A percentile compares a stretch with the other conserved stretches of the same genome.
phyloP scores from a whole-genome alignment of 2,113 vertebrate genomes.

The Xerus inauris region DNA sequence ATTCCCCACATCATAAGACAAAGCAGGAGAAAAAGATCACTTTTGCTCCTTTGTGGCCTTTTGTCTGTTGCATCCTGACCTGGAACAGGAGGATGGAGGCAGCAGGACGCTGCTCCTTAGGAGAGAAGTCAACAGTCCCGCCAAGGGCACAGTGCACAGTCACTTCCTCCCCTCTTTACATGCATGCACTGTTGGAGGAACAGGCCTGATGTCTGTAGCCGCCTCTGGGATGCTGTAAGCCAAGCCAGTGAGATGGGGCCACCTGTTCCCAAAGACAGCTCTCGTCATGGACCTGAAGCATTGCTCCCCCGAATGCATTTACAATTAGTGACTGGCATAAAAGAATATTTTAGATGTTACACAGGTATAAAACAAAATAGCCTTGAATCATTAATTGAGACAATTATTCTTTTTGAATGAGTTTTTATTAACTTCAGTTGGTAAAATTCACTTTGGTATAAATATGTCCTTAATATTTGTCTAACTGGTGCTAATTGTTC shows the following conservation, averaged over 20 bases:
- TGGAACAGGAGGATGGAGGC: slow-evolving; percentile 57
- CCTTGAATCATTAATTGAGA: background rate
- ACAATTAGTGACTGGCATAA: background rate
- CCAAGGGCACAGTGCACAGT: background rate
- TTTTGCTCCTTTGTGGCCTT: slow-evolving; percentile 1
- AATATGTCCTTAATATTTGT: background rate
- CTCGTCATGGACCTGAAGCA: background rate
- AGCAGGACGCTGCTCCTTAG: slow-evolving; percentile 62
- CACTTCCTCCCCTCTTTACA: background rate
- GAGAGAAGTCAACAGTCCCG: slow-evolving; percentile 46
- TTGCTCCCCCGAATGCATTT: background rate
- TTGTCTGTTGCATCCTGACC: slow-evolving; percentile 63
- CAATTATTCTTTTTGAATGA: background rate
- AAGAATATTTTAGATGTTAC: background rate
- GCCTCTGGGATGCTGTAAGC: background rate
- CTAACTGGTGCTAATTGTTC: background rate
- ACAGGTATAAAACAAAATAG: background rate
- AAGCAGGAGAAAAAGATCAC: slow-evolving; percentile 19
- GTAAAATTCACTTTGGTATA: background rate
- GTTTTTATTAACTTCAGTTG: background rate
- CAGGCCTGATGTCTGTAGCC: background rate
- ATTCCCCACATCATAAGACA: slow-evolving; percentile 50
- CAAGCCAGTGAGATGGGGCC: background rate
- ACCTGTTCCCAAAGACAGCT: background rate
- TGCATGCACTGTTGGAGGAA: slow-evolving; percentile 21